Conservation (phyloP, 2,113 vertebrate species). For the Macquaria ambigua region DNA sequence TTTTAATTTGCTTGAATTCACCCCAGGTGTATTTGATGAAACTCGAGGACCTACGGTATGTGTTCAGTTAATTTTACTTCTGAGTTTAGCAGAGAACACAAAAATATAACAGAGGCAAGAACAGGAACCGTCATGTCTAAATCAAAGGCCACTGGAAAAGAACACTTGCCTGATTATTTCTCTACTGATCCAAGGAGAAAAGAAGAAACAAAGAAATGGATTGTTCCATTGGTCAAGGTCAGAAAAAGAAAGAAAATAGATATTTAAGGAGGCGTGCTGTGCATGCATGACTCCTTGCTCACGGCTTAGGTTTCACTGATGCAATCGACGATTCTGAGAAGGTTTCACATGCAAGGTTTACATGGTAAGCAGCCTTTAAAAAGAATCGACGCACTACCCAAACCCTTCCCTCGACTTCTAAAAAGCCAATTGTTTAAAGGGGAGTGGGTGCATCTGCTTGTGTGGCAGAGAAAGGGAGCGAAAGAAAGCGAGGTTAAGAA, state of each 20-base stretch:
- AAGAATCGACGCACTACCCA: slow-evolving; percentile 28
- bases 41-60: not conserved
- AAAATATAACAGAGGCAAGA: slow-evolving; percentile 1
- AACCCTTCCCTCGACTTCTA: slow-evolving; percentile 57
- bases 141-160: slow-evolving; percentile 23
- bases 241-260: slow-evolving; percentile 17
- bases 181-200: slow-evolving; percentile 1
- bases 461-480: not conserved
- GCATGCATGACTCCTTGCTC: not conserved
- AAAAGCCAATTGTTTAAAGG: slow-evolving; percentile 40
- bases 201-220: not conserved
- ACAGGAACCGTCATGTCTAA: slow-evolving; percentile 8
- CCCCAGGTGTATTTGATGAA: not conserved
- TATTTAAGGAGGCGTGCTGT: slow-evolving; percentile 18
- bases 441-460: slow-evolving; percentile 8
- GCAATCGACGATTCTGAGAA: slow-evolving; percentile 43
- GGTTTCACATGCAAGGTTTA: slow-evolving; percentile 32
- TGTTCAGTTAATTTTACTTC: slow-evolving; percentile 6
- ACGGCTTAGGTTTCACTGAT: slow-evolving; percentile 36
- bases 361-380: slow-evolving; percentile 25
- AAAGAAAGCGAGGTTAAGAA: slow-evolving; percentile 24
- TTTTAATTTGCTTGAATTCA: not conserved
- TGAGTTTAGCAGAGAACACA: slow-evolving; percentile 1
- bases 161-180: slow-evolving; percentile 12
- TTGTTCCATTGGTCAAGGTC: slow-evolving; percentile 37